phyloP scores from a whole-genome alignment of 2,113 vertebrate genomes.

The Pavo muticus region DNA sequence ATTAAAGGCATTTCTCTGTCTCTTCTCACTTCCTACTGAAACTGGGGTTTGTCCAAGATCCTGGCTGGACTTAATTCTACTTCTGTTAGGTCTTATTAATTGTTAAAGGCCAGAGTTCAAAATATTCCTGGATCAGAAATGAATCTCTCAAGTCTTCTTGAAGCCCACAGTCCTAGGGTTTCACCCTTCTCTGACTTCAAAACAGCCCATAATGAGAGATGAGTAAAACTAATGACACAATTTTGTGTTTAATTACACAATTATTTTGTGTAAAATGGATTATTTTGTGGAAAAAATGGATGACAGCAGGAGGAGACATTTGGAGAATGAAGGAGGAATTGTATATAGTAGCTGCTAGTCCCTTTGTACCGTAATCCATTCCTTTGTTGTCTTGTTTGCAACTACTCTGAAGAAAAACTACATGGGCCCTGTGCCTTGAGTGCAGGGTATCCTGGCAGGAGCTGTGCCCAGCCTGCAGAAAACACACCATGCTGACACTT shows the following conservation, averaged over 20 bases:
- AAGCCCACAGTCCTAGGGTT: no score
- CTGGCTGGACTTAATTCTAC: no score
- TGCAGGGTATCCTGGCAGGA: rapidly evolving
- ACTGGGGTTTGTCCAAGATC: no score
- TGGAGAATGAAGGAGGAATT: neutral
- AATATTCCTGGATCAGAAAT: no score
- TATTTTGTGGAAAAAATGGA: neutral
- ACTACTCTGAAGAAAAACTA: neutral
- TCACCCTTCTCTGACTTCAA: no score
- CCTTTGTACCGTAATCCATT: neutral
- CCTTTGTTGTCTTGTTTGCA: neutral
- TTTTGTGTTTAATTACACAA: neutral
- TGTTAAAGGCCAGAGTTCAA: no score
- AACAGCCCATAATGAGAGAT: no score
- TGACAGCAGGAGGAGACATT: neutral
- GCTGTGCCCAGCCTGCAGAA: neutral
- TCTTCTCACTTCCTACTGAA: neutral
- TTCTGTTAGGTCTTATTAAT: no score
- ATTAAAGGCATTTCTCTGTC: neutral
- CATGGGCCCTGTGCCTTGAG: neutral
- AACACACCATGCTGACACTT: rapidly evolving
- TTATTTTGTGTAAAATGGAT: no score
- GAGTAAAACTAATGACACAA: neutral
- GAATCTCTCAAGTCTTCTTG: no score
- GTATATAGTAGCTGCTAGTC: neutral